Evolutionary conservation across 2,113 vertebrate species (phyloP), one percentile per base, ranked within the genome.

Genomic region (Podilymbus podiceps): DNA sequence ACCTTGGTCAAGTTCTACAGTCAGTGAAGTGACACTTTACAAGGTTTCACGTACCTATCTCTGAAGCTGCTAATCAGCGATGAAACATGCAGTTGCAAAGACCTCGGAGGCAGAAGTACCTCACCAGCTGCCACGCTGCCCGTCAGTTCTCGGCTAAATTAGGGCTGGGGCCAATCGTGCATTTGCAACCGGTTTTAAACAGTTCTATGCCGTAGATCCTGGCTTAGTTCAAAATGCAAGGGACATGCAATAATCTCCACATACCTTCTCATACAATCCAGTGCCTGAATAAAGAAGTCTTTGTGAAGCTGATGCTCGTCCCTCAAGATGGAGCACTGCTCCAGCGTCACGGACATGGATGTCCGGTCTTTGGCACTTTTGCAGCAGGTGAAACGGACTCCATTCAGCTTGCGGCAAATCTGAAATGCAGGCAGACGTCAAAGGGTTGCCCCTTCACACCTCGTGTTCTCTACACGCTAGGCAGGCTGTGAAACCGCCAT

Each of bases 331-430:
- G 99, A 98, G 95, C 99, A 99, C 96, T 99, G 99, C 94, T 99
- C 99, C 74, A 99, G 98, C 0, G 99, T 99, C 95, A 99, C 99
- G 2, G 99, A 99, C 99, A 99, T 99, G 23, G 99, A 99, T 0
- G 99, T 99, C 96, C 99, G 98, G 98, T 99, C 99, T 98, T 99
- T 99, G 99, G 99, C 99, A 98, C 99, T 99, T 99, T 99, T 99
- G 98, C 99, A 99, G 92, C 99, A 99, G 96, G 99, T 99, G 96
- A 99, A 99, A 85, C 99, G 99, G 91, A 99, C 98, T 30, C 99
- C 99, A 16, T 99, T 99, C 94, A 99, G 98, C 90, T 99, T 99
- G 38, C 99, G 99, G 96, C 99, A 99, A 86, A 99, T 99, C 99
- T 99, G 96, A 75, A 89, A 93, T 40, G 87, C 17, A 83, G 40